Base-by-base conservation (phyloP, 2,113 vertebrate genomes). In the Nymphicus hollandicus region DNA sequence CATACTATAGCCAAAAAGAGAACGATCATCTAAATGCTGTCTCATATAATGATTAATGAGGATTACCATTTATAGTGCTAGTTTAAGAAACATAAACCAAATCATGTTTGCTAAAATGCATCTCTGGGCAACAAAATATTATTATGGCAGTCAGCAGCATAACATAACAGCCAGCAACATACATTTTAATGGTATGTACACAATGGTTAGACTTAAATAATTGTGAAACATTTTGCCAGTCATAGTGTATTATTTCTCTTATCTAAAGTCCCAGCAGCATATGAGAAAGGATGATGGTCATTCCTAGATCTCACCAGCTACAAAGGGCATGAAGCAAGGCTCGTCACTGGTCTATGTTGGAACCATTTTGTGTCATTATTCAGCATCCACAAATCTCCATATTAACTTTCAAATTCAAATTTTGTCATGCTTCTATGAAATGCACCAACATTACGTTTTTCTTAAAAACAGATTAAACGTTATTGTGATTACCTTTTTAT, bases 401-500 rank as follows among this genome's bases (percentile, higher is more conserved):
- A 68, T 28, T 83, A 84, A 58, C 47, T 68, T 91, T 68, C 13
- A 31, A 88, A 69, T 66, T 63, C 50, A 86, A 68, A 91, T 96
- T 73, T 58, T 89, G 39, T 81, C 58, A 68, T 77, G 68, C 47
- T 87, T 91, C 53, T 41, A 53, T 31, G 27, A 85, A 94, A 91
- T 20, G 8, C 1, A 2, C 9, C 52, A 58, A 46, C 1, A 2
- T 10, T 61, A 81, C 7, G 0, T 47, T 94, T 90, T 89, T 68
- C 56, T 76, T 71, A 72, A 91, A 93, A 95, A 53, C 11, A 71
- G 81, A 81, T 87, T 71, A 93, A 86, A 91, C 0, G 0, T 93
- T 78, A 79, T 76, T 89, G 73, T 72, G 47, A 95, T 89, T 92
- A 74, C 60, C 41, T 82, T 76, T 90, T 83, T 58, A 88, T 91